A percentile compares a stretch with the other conserved stretches of the same genome.
phyloP scores from a whole-genome alignment of 2,113 vertebrate species.

The Murina feae region DNA sequence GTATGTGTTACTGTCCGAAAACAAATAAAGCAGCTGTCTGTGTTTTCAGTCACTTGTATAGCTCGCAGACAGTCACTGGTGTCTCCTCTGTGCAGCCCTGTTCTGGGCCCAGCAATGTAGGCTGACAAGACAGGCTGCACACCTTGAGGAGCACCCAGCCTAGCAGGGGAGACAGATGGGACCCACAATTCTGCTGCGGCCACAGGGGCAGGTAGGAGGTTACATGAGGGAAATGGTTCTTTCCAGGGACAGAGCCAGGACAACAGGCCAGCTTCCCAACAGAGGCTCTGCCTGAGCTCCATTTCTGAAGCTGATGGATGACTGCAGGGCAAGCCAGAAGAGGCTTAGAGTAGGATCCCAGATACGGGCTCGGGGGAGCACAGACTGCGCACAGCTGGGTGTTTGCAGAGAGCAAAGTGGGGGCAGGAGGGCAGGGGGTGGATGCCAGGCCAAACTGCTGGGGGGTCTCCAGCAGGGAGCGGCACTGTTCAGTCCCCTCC shows the following conservation, averaged over 20 bases:
- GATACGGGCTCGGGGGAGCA: neutral
- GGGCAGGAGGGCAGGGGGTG: neutral
- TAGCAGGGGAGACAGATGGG: neutral
- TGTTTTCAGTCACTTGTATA: neutral
- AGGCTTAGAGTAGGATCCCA: neutral
- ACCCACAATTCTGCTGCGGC: neutral
- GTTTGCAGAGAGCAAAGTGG: neutral
- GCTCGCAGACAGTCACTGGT: neutral
- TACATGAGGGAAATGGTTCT: neutral
- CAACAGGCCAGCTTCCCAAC: neutral
- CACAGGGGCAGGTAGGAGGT: neutral
- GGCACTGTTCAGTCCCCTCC: neutral
- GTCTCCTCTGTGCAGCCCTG: neutral
- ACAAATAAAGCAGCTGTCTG: constrained; percentile 61
- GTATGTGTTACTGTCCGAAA: neutral
- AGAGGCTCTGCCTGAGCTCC: neutral
- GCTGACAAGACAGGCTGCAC: neutral
- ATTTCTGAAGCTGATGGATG: neutral
- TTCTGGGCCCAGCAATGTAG: neutral
- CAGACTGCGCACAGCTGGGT: neutral
- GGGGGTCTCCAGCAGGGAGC: neutral
- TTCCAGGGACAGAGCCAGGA: neutral
- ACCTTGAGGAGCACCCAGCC: neutral
- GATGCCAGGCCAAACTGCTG: neutral
- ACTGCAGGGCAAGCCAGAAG: neutral